Evolutionary conservation across 2,113 vertebrate genomes (phyloP), one percentile per base, ranked within the genome.

Genomic region (Pyrgilauda ruficollis): DNA sequence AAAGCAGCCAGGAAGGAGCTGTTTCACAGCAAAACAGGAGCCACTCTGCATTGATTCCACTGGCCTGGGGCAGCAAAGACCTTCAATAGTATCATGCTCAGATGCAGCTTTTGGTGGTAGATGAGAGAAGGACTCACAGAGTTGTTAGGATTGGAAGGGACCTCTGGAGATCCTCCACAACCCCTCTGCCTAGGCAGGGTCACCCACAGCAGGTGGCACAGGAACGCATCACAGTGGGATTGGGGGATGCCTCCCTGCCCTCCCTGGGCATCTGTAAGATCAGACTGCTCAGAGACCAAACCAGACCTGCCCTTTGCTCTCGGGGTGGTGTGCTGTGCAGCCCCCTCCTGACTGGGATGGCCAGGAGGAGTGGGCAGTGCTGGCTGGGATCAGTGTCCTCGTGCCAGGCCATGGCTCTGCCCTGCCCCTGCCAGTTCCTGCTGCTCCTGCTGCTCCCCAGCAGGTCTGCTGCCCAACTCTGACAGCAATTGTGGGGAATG

Each of bases 191-290:
- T 7, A 47, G 30, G n/a, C 47, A 75, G 14, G 24, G 26, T 21
- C n/a, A 62, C 63, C 55, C 31, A 2, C 6, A 43, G 79, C 26
- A 62, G 28, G 47, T 22, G 62, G 41, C 69, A 26, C 46, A 67
- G 52, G 69, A 46, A 10, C 0, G 0, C 5, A 28, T 47, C 62
- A 4, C 0, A 0, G 7, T 13, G 47, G 41, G 41, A 35, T 55
- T 83, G 62, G 17, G 47, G 17, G 21, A 22, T 35, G 63, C 35
- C 26, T 62, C 31, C 26, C 15, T 41, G 35, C 35, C 35, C 15
- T 77, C 18, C 35, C 21, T 49, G 63, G 17, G 41, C 17, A 31
- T 19, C 41, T 89, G 55, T 17, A 28, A n/a, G 56, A 59, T 15
- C 47, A 37, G n/a, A 62, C 18, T 58, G 37, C 59, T 50, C 37